These are phyloP conservation scores for Brachylomia viminalis DNA, from an alignment of 2,888 invertebrate genomes.

Conservation along the genomic window DNA sequence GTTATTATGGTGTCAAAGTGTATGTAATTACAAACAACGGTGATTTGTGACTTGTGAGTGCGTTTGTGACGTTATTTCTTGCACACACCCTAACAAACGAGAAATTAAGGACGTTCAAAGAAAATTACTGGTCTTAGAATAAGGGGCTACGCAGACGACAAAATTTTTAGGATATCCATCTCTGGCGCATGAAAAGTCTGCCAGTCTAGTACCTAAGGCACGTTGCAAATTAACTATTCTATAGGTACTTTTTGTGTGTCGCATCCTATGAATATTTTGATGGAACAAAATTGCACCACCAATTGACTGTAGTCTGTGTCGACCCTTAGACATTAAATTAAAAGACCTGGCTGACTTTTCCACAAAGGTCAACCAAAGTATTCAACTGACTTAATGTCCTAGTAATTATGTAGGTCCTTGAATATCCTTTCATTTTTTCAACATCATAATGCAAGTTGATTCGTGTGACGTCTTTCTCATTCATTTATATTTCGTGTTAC, in stretches of 20 bases:
- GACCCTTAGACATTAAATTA: too few species aligned
- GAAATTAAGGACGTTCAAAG: constrained; percentile 50
- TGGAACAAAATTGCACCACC: background rate
- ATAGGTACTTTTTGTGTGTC: background rate
- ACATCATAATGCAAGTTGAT: constrained; percentile 9
- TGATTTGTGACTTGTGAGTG: constrained; percentile 47
- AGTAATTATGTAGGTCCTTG: constrained; percentile 30
- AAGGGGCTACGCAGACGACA: constrained; percentile 13
- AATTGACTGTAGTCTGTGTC: background rate
- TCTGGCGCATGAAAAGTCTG: background rate
- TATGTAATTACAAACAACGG: constrained; percentile 56
- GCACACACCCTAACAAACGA: constrained; percentile 35
- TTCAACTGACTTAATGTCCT: constrained; percentile 5
- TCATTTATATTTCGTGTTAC: constrained; percentile 52
- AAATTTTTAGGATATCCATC: background rate
- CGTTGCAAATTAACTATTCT: background rate
- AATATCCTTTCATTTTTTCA: constrained; percentile 43
- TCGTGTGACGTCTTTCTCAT: constrained; percentile 46
- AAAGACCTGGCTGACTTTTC: too few species aligned
- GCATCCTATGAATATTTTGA: background rate
- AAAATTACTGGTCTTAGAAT: constrained; percentile 33
- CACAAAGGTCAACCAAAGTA: constrained; percentile 26
- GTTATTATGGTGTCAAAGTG: constrained; percentile 34
- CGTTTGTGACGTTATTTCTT: constrained; percentile 39
- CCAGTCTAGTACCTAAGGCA: background rate